Percentiles rank a stretch among this genome's conserved stretches.
These are phyloP conservation scores for Phoebastria nigripes DNA, from an alignment of 2,797 vertebrate species.

Conservation along the genomic window DNA sequence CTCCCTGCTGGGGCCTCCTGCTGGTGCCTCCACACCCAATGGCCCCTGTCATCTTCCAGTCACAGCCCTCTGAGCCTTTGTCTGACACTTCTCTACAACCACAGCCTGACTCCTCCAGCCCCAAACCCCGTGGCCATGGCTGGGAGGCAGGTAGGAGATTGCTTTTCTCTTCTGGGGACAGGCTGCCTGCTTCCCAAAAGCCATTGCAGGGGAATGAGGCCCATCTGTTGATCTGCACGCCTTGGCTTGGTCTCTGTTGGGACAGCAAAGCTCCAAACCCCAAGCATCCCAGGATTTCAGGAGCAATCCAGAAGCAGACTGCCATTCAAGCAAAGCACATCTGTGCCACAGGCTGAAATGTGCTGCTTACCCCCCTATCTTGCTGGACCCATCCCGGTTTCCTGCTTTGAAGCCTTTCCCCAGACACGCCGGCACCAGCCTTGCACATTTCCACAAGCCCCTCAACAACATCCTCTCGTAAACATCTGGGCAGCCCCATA, in stretches of 20 bases:
- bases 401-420: not conserved
- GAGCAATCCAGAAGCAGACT: not conserved
- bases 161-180: not conserved
- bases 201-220: not conserved
- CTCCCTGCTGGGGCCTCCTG: not conserved
- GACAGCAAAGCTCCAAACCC: not conserved
- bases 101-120: not conserved
- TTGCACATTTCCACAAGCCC: not conserved
- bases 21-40: too few relatives aligned
- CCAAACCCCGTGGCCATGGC: not conserved
- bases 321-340: not conserved
- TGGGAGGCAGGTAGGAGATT: too few relatives aligned
- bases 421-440: not conserved
- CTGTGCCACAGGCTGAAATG: not conserved
- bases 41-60: not conserved
- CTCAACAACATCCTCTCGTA: not conserved
- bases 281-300: rapidly evolving
- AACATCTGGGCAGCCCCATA: not conserved
- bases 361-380: rapidly evolving
- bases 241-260: not conserved
- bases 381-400: not conserved
- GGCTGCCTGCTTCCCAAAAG: not conserved
- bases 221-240: not conserved
- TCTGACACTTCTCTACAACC: not conserved
- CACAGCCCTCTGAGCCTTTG: not conserved